Evolutionary conservation across 2,888 invertebrate genomes (phyloP).

Genomic region (Tethea ocularis): DNA sequence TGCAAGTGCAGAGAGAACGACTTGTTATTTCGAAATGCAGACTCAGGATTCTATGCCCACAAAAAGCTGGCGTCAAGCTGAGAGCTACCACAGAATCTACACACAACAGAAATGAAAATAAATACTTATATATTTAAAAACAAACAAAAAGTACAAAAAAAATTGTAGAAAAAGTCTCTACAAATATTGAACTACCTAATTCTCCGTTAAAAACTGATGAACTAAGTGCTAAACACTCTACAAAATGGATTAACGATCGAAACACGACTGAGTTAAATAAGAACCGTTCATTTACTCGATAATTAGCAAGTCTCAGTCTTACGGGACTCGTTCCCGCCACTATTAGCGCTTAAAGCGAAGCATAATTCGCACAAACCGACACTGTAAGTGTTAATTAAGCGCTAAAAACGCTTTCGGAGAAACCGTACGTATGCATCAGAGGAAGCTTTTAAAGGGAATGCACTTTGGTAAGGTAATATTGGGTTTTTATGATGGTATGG

Average conservation of each 20-base stretch:
- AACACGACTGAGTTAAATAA: background rate
- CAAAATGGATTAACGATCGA: slow-evolving; percentile 6
- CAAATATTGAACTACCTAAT: too few species aligned
- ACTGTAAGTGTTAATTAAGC: slow-evolving; percentile 4
- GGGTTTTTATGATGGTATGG: background rate
- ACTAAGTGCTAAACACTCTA: background rate
- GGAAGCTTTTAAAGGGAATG: background rate
- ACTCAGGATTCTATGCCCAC: too few species aligned
- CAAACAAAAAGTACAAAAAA: too few species aligned
- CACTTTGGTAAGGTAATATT: background rate
- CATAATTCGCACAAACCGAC: slow-evolving; percentile 2
- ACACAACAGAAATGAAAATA: too few species aligned
- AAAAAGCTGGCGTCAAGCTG: too few species aligned
- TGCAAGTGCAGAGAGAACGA: too few species aligned
- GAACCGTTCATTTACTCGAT: background rate
- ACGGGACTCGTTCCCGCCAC: background rate
- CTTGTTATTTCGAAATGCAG: too few species aligned
- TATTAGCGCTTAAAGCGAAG: slow-evolving; percentile 1
- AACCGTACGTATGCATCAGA: background rate
- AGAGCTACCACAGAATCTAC: too few species aligned
- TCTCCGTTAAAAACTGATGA: background rate
- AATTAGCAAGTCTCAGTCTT: slow-evolving; percentile 2
- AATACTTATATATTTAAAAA: too few species aligned
- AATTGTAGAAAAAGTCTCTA: too few species aligned
- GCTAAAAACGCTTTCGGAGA: slow-evolving; percentile 6